Evolutionary conservation across 2,888 invertebrate species (phyloP), one percentile per base, ranked within the genome.

Genomic region (Ophion slaviceki): DNA sequence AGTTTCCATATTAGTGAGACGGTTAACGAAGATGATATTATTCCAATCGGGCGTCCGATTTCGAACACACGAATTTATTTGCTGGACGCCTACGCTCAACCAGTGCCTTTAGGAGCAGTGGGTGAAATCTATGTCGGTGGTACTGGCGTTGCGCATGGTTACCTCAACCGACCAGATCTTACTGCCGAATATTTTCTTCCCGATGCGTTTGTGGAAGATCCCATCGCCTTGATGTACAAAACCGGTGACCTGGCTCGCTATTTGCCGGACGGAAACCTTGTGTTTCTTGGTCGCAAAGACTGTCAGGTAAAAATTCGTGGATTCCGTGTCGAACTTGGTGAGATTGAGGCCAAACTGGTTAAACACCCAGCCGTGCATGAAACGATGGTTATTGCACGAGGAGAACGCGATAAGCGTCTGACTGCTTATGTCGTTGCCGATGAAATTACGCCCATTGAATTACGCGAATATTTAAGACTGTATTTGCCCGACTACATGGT

Each of bases 61-160:
- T 75, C 74, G 7, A 75, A 75, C 28, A 75, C 74, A 6, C 74
- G 24, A 45, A 62, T 75, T 45, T 75, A 75, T 62, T 45, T 75
- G 45, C 45, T 75, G 3, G 45, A 75, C 20, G 10, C 17, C 62
- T 28, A 45, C 36, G 40, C 24, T 45, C 45, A 75, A 28, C 74
- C 61, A 1, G 74, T 75, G 7, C 74, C 74, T 10, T 40, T 75
- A 8, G 74, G 74, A 24, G n/a, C 62, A 24, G 40, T 75, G 1
- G 74, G 74, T 24, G 74, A 75, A 62, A 2, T 75, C 5, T 75
- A 75, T 8, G 40, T 75, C 7, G 74, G 74, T 40, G 74, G 74
- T 45, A 62, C 47, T 62, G 74, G 74, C 45, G 24, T 75, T 14
- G 74, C 74, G 24, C 14, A 0, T 6, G 61, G 74, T 47, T 75